Percentiles rank a stretch among this genome's conserved stretches.
Evolutionary conservation across 2,113 vertebrate genomes (phyloP).

Genomic region (Aleadryas rufinucha): DNA sequence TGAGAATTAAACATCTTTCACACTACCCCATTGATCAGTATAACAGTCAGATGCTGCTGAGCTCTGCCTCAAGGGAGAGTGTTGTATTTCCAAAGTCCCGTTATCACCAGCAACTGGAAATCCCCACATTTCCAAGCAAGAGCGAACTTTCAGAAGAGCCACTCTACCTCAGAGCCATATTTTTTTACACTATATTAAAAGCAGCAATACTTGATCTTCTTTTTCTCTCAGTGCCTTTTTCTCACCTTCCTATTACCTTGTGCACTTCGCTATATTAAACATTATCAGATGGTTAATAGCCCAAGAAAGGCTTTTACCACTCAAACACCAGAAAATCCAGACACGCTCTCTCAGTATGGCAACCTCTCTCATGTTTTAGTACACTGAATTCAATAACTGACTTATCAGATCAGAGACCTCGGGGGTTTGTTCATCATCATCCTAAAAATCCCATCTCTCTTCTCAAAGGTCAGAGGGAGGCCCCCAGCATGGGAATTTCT

Average conservation of each 20-base stretch:
- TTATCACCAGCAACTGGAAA: neutral
- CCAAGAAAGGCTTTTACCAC: neutral
- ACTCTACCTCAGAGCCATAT: neutral
- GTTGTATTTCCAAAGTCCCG: neutral
- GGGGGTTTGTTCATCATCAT: neutral
- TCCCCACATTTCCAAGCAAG: neutral
- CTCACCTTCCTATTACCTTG: neutral
- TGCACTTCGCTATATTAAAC: neutral
- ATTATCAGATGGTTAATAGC: neutral
- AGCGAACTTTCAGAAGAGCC: neutral
- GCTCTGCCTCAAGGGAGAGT: neutral
- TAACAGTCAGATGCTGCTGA: neutral
- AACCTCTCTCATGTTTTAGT: neutral
- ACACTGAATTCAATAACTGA: neutral
- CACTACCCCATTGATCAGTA: neutral
- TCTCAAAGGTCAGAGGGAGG: neutral
- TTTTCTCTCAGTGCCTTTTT: neutral
- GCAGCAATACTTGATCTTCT: neutral
- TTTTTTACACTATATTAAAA: neutral
- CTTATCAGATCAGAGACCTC: neutral
- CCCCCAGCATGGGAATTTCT: accelerated
- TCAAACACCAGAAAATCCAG: neutral
- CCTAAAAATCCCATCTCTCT: neutral
- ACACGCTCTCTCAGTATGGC: neutral
- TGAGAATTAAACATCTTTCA: neutral